phyloP scores from a whole-genome alignment of 2,888 invertebrate genomes.

The Dexiosoma caninum region DNA sequence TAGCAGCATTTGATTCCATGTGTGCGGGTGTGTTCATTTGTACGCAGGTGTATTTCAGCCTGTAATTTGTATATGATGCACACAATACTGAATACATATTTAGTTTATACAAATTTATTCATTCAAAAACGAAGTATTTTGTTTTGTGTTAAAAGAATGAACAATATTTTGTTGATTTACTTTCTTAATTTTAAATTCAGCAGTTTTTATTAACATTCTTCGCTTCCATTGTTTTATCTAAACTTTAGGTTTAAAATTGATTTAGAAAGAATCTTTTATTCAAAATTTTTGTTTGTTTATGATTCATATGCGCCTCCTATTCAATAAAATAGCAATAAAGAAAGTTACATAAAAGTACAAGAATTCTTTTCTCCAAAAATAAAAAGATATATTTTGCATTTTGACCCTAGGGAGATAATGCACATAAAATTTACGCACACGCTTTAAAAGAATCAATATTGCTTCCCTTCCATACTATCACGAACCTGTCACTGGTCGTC shows the following conservation, averaged over 20 bases:
- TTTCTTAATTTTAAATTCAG: neutral
- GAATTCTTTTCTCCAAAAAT: neutral
- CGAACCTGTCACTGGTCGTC: no score
- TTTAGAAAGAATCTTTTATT: neutral
- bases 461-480: no score
- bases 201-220: neutral
- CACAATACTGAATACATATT: conserved; percentile 16
- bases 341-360: neutral
- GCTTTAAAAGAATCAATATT: no score
- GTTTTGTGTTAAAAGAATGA: neutral
- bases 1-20: neutral
- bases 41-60: neutral
- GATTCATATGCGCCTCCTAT: neutral
- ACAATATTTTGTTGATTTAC: neutral
- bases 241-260: neutral
- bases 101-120: conserved; percentile 3
- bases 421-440: no score
- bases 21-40: no score
- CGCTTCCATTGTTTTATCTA: neutral
- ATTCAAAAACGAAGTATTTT: neutral
- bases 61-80: neutral
- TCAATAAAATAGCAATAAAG: neutral
- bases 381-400: neutral
- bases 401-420: no score
- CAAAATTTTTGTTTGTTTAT: neutral